Evolutionary conservation across 2,888 invertebrate species (phyloP).

Genomic region (Ferrisia virgata): DNA sequence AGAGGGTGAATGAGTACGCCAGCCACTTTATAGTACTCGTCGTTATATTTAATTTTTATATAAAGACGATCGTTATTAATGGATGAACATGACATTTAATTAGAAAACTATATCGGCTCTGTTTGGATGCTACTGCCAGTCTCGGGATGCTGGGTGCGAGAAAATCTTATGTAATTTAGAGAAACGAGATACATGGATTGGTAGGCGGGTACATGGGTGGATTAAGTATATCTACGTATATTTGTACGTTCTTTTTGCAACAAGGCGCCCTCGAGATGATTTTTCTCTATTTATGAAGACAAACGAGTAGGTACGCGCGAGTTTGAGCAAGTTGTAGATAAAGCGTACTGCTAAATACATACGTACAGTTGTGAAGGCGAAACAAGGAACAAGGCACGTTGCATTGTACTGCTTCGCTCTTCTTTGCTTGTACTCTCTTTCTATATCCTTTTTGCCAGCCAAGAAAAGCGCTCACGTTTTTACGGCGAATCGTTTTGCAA

Average conservation of each 20-base stretch:
- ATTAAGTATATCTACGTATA: too few relatives aligned
- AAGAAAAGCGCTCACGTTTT: conserved; percentile 10
- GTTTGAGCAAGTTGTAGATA: too few relatives aligned
- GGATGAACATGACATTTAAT: conserved; percentile 36
- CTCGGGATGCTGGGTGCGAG: not conserved
- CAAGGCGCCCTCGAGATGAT: not conserved
- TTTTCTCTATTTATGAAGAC: not conserved
- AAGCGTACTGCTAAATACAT: too few relatives aligned
- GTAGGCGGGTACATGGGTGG: not conserved
- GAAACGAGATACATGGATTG: not conserved
- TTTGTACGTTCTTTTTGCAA: not conserved
- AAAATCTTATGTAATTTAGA: not conserved
- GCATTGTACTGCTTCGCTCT: not conserved
- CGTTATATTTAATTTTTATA: conserved; percentile 18
- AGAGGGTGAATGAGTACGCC: too few relatives aligned
- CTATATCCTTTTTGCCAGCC: not conserved
- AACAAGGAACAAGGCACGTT: not conserved
- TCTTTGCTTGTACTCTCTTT: too few relatives aligned
- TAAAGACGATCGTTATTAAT: conserved; percentile 31
- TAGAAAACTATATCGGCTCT: conserved; percentile 15
- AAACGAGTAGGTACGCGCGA: not conserved
- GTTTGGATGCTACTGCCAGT: not conserved
- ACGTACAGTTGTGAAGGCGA: not conserved
- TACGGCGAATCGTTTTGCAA: conserved; percentile 5
- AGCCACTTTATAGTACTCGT: not conserved